A percentile compares a stretch with the other conserved stretches of the same genome.
phyloP scores from a whole-genome alignment of 2,797 vertebrate genomes.

The Staurois parvus region DNA sequence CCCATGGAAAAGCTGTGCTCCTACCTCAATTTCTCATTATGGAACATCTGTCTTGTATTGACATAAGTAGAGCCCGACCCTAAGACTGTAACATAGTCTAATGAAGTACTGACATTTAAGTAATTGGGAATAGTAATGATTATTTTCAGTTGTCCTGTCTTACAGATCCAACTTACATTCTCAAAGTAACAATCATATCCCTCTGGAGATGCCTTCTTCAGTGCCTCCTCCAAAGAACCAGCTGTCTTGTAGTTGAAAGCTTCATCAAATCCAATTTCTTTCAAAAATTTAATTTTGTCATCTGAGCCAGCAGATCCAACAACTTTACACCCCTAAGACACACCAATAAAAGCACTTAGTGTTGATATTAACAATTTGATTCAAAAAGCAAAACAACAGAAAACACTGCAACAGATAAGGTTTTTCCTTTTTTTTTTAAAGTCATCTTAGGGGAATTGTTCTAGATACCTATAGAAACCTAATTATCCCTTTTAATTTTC shows the following conservation, averaged over 20 bases:
- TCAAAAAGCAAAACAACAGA: neutral
- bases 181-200: constrained; percentile 95
- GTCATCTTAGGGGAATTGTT: neutral
- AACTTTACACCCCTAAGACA: constrained; percentile 85
- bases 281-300: constrained; percentile 80
- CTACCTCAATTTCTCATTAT: no score
- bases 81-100: no score
- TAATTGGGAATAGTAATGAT: no score
- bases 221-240: constrained; percentile 81
- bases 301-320: constrained; percentile 88
- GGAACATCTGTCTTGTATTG: no score
- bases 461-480: no score
- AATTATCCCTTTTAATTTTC: no score
- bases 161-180: constrained; percentile 78
- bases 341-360: neutral
- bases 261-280: constrained; percentile 87
- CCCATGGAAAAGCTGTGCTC: no score
- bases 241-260: constrained; percentile 93
- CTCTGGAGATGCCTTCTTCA: constrained; percentile 83
- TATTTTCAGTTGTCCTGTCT: neutral
- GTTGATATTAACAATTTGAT: neutral
- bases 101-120: no score
- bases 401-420: neutral
- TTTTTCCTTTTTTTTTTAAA: neutral
- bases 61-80: no score